Evolutionary conservation across 2,888 invertebrate genomes (phyloP).

Genomic region (Chaetoderma sp.): DNA sequence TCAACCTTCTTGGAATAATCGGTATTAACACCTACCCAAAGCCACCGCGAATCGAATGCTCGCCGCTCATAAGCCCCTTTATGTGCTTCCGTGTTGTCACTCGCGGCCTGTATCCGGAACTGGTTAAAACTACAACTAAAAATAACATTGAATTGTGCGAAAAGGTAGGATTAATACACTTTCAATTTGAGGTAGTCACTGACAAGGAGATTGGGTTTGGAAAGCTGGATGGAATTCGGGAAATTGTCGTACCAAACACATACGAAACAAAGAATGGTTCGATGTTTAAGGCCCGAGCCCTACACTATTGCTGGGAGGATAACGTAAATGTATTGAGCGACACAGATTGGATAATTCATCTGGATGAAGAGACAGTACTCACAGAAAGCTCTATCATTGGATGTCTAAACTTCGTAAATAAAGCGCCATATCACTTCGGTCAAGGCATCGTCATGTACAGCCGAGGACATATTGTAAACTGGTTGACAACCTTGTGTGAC

Average conservation of each 20-base stretch:
- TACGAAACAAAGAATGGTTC: slow-evolving; percentile 36
- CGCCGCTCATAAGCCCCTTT: slow-evolving; percentile 38
- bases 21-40: slow-evolving; percentile 34
- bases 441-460: slow-evolving; percentile 42
- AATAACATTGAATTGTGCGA: slow-evolving; percentile 47
- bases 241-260: slow-evolving; percentile 35
- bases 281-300: slow-evolving; percentile 41
- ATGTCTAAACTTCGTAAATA: slow-evolving; percentile 37
- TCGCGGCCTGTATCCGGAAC: slow-evolving; percentile 43
- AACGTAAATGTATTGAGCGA: slow-evolving; percentile 34
- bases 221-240: slow-evolving; percentile 36
- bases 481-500: slow-evolving; percentile 40
- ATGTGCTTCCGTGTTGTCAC: slow-evolving; percentile 51
- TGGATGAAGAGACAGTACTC: slow-evolving; percentile 41
- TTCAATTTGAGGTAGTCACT: slow-evolving; percentile 49
- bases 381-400: slow-evolving; percentile 38
- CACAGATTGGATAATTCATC: slow-evolving; percentile 41
- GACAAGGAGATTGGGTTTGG: slow-evolving; percentile 41
- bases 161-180: slow-evolving; percentile 45
- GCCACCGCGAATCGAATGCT: slow-evolving; percentile 27
- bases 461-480: slow-evolving; percentile 41
- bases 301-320: slow-evolving; percentile 39
- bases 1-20: slow-evolving; percentile 32
- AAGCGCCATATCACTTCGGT: slow-evolving; percentile 34
- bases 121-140: slow-evolving; percentile 45